A percentile compares a stretch with the other conserved stretches of the same genome.
Conservation (phyloP, 2,888 invertebrate genomes). For the Zele albiditarsus region DNA sequence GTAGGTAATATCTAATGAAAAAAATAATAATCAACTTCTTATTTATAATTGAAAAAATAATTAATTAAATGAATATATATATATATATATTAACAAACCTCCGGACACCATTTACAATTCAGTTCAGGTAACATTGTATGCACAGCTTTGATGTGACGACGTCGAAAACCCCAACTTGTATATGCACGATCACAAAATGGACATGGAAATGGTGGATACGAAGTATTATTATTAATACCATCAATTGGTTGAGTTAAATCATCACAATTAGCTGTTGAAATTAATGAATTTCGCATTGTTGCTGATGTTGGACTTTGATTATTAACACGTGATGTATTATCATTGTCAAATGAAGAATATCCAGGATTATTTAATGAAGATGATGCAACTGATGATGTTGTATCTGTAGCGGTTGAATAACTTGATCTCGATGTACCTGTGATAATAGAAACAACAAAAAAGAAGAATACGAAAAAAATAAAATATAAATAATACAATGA, state of each 20-base stretch:
- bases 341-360: constrained; percentile 35
- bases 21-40: background rate
- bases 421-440: constrained; percentile 55
- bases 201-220: constrained; percentile 76
- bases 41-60: background rate
- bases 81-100: constrained; percentile 56
- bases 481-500: background rate
- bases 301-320: constrained; percentile 31
- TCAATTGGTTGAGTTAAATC: constrained; percentile 25
- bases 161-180: constrained; percentile 79
- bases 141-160: constrained; percentile 78
- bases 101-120: constrained; percentile 76
- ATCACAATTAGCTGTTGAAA: background rate
- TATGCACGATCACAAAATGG: constrained; percentile 79
- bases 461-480: constrained; percentile 5
- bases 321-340: constrained; percentile 19
- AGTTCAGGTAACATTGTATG: constrained; percentile 74
- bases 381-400: constrained; percentile 59
- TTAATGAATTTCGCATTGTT: background rate
- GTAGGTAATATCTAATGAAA: constrained; percentile 71
- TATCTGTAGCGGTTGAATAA: constrained; percentile 55
- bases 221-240: constrained; percentile 19
- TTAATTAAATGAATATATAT: too few relatives aligned
- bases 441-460: constrained; percentile 34
- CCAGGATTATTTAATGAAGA: constrained; percentile 37